Evolutionary conservation across 2,888 invertebrate species (phyloP).

Genomic region (Drosophila nr. medialis): DNA sequence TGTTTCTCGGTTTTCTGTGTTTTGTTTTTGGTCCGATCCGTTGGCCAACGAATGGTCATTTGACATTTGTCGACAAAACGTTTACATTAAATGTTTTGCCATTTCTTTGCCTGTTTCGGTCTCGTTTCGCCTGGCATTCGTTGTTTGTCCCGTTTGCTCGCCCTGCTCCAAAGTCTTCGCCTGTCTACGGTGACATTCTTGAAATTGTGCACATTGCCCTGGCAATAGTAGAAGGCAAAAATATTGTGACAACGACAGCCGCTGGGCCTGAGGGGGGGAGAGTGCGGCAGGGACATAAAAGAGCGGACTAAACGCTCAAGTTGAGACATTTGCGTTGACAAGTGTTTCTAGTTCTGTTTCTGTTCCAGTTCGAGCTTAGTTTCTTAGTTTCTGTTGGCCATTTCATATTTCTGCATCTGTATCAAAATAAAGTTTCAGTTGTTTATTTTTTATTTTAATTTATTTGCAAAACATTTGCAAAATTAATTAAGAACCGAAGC

Average conservation of each 20-base stretch:
- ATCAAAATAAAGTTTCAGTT: neutral
- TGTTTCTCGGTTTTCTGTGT: constrained; percentile 22
- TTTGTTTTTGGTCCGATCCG: constrained; percentile 26
- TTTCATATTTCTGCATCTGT: neutral
- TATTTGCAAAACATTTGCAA: neutral
- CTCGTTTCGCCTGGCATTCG: constrained; percentile 30
- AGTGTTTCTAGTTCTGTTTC: constrained; percentile 52
- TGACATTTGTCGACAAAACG: constrained; percentile 81
- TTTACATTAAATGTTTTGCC: constrained; percentile 79
- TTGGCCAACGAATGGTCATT: constrained; percentile 64
- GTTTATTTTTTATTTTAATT: neutral
- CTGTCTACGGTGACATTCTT: constrained; percentile 69
- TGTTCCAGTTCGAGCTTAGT: neutral
- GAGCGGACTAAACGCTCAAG: constrained; percentile 43
- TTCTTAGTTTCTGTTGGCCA: neutral
- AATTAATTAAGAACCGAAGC: neutral
- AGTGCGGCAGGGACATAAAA: neutral
- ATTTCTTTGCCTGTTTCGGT: constrained; percentile 61
- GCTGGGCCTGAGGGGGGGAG: neutral
- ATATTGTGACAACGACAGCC: constrained; percentile 41
- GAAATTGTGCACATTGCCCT: constrained; percentile 67
- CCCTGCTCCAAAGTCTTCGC: constrained; percentile 47
- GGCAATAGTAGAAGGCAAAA: constrained; percentile 34
- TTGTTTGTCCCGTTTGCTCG: constrained; percentile 13
- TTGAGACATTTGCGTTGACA: constrained; percentile 79